Evolutionary conservation across 2,888 invertebrate genomes (phyloP).

Genomic region (Athalia circularis): DNA sequence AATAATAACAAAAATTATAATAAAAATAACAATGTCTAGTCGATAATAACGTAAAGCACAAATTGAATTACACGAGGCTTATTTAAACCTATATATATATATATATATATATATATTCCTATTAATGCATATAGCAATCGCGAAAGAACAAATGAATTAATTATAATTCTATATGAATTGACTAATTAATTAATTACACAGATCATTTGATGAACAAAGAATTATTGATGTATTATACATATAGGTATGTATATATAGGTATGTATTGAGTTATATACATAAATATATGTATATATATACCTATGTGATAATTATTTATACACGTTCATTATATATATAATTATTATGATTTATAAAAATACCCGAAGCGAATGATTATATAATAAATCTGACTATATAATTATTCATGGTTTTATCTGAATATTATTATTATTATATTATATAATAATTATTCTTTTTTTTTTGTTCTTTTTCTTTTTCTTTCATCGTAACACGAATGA

Average conservation of each 20-base stretch:
- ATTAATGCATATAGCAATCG: no score
- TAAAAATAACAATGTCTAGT: no score
- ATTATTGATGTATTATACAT: slow-evolving; percentile 26
- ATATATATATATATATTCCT: no score
- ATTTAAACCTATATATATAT: no score
- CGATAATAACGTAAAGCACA: no score
- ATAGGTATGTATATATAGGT: slow-evolving; percentile 47
- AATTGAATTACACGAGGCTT: no score
- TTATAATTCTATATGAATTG: no score
- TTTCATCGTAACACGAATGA: background rate
- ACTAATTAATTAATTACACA: slow-evolving; percentile 33
- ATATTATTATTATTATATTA: background rate
- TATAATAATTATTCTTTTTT: background rate
- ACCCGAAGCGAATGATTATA: slow-evolving; percentile 36
- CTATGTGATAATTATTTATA: no score
- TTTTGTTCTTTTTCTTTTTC: background rate
- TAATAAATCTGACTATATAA: no score
- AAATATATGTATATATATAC: slow-evolving; percentile 41
- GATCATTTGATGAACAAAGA: slow-evolving; percentile 19
- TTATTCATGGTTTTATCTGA: background rate
- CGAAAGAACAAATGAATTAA: no score
- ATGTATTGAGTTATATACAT: slow-evolving; percentile 46
- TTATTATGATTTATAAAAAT: slow-evolving; percentile 41
- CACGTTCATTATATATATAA: slow-evolving; percentile 1
- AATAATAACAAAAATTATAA: no score